phyloP scores from a whole-genome alignment of 35 echinoderm and acorn worm genomes.

The Strongylocentrotus purpuratus region DNA sequence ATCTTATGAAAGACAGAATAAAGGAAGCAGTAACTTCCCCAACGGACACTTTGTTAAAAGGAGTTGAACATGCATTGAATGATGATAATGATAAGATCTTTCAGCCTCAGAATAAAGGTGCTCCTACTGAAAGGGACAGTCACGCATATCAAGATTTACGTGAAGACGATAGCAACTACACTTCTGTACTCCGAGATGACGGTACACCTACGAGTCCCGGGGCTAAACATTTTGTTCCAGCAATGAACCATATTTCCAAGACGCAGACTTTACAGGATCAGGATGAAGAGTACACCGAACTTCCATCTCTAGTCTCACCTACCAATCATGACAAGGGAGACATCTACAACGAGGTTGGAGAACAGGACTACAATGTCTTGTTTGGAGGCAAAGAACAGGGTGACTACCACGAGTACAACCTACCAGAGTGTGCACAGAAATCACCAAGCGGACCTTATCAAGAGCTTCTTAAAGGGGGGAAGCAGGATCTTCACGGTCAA shows the following conservation, averaged over 20 bases:
- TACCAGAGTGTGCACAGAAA: background rate
- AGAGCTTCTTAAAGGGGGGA: background rate
- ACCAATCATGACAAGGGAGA: background rate
- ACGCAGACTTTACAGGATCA: no score
- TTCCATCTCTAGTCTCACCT: background rate
- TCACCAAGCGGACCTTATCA: background rate
- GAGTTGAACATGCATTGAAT: background rate
- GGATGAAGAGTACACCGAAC: background rate
- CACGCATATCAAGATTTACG: background rate
- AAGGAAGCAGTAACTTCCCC: background rate
- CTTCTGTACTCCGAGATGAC: background rate
- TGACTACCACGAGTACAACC: background rate
- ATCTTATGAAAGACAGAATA: background rate
- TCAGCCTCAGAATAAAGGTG: background rate
- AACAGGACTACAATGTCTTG: slow-evolving; percentile 14
- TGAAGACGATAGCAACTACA: background rate
- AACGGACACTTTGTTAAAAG: background rate
- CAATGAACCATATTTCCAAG: no score
- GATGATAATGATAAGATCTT: background rate
- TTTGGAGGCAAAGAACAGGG: background rate
- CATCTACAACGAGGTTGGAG: slow-evolving; percentile 17
- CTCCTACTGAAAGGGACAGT: background rate
- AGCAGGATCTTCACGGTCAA: background rate
- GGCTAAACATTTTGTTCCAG: no score
- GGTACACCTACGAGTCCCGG: no score